Percentiles rank a stretch among this genome's conserved stretches.
phyloP scores from a whole-genome alignment of 2,113 vertebrate genomes.

The Casuarius casuarius region DNA sequence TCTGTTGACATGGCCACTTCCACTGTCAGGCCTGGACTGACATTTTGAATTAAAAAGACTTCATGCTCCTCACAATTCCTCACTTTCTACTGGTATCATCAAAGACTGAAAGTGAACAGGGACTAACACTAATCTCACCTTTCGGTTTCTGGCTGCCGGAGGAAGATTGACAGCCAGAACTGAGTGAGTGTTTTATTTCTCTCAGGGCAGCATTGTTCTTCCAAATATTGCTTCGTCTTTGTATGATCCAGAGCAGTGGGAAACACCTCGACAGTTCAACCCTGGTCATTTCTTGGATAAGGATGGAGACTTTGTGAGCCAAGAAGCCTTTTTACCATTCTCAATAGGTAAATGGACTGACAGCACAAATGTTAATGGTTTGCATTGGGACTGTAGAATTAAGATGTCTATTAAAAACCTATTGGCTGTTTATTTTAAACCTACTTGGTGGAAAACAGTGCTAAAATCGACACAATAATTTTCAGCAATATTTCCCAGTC shows the following conservation, averaged over 20 bases:
- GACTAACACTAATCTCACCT: neutral
- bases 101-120: neutral
- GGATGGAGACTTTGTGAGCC: conserved; percentile 66
- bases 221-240: conserved; percentile 70
- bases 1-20: rapidly evolving
- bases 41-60: neutral
- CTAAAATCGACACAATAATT: neutral
- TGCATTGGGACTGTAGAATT: neutral
- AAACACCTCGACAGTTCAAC: conserved; percentile 69
- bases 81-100: neutral
- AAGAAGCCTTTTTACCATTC: conserved; percentile 76
- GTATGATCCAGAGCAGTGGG: conserved; percentile 67
- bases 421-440: neutral
- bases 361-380: neutral
- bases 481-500: neutral
- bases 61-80: neutral
- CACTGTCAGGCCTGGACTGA: neutral
- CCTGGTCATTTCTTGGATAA: conserved; percentile 74
- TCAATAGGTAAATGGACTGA: conserved; percentile 58
- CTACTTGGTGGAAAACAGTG: neutral
- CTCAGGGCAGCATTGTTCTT: conserved; percentile 70
- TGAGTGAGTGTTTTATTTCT: neutral
- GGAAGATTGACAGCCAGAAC: neutral
- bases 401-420: neutral
- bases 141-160: neutral